Evolutionary conservation across 2,797 vertebrate species (phyloP).

Genomic region (Setipinna tenuifilis): DNA sequence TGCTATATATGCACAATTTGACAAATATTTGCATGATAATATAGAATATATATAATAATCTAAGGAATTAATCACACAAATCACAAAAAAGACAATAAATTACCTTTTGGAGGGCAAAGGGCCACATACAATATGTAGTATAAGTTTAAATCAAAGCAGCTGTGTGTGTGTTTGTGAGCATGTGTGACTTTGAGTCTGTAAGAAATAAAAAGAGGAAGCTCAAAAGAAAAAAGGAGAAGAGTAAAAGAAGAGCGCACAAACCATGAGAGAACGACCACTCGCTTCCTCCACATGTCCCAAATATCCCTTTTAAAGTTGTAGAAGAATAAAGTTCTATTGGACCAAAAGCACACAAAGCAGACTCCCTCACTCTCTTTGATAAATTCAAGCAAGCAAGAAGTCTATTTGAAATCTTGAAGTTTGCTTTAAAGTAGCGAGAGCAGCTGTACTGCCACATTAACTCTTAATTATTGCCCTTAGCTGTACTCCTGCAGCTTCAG

Average conservation of each 20-base stretch:
- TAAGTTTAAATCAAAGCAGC: neutral
- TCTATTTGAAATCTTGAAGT: neutral
- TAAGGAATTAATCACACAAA: neutral
- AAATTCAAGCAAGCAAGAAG: neutral
- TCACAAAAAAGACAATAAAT: neutral
- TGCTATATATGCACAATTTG: neutral
- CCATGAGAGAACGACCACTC: too few relatives aligned
- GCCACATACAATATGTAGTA: neutral
- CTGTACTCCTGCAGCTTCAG: neutral
- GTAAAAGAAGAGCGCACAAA: neutral
- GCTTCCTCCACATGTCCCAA: too few relatives aligned
- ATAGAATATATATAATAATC: neutral
- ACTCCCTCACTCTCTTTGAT: neutral
- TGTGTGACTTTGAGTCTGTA: neutral
- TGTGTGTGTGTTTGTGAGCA: conserved; percentile 3
- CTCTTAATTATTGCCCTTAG: neutral
- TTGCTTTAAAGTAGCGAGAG: neutral
- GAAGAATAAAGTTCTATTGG: neutral
- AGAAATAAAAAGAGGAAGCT: neutral
- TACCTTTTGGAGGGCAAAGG: conserved; percentile 9
- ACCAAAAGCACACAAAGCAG: neutral
- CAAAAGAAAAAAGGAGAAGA: neutral
- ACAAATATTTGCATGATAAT: neutral
- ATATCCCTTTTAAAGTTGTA: neutral
- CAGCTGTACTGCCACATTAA: neutral